Base-by-base conservation (phyloP, 2,797 vertebrate species). In the Paratrypauchen microcephalus region DNA sequence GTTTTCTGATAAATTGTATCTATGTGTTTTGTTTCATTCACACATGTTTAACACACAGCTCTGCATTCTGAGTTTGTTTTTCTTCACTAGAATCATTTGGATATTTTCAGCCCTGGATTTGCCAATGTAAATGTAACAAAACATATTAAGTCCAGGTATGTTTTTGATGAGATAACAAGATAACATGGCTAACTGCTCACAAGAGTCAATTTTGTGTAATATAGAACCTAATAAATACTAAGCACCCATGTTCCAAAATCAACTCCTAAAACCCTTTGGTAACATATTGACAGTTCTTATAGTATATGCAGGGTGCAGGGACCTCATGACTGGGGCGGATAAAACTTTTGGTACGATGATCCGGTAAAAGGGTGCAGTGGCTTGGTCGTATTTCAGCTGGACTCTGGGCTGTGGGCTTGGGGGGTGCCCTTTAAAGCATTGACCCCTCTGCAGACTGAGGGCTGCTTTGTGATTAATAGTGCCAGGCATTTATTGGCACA, bases 381-480 rank as follows among this genome's bases (percentile, higher is more conserved):
- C 72, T 74, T 54, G 85, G 78, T 81, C 74, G 80, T 89, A 89
- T 89, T 91, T 89, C 85, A 89, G 86, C 32, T 36, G 32, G 32
- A 36, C 32, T 36, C 32, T 2, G 8, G 32, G 32, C 32, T 84
- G 82, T 81, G 68, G 73, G 83, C 82, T 77, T 74, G 86, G 79
- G 82, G 79, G 78, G 85, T 89, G 90, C 89, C 90, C 90, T 92
- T 91, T 92, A 89, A 89, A 90, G 77, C 89, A 86, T 81, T 91
- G 90, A 91, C 88, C 91, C 80, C 86, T 83, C 76, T 71, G 70
- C 78, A 78, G 85, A 88, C 75, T 73, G 80, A 87, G 86, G 88
- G 85, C 85, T 86, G 83, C 86, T 76, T 72, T 90, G 87, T 91
- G 88, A 91, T 93, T 92, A 91, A 92, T 92, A 89, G 88, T 78